Conservation (phyloP, 2,113 vertebrate genomes). For the Apaloderma vittatum region DNA sequence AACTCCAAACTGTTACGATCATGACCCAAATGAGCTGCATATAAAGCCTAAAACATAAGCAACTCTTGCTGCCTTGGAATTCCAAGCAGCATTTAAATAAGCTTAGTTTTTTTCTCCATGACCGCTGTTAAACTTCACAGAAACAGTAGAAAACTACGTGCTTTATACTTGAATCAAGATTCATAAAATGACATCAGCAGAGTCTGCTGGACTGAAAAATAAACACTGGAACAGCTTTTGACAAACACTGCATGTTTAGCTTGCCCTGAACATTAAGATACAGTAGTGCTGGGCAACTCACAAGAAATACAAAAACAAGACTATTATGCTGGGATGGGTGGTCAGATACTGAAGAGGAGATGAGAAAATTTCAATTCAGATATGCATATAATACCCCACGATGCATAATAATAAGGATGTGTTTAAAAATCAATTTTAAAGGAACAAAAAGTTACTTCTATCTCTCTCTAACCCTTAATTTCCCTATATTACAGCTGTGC, state of each 20-base stretch:
- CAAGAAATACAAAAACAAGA: background rate
- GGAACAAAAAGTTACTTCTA: background rate
- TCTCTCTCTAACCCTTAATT: background rate
- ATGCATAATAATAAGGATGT: background rate
- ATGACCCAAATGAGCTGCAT: background rate
- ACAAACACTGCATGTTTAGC: background rate
- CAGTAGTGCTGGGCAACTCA: background rate
- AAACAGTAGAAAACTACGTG: background rate
- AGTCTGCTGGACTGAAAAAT: background rate
- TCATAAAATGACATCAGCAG: background rate
- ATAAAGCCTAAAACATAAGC: background rate
- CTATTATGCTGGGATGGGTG: background rate
- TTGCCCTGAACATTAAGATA: background rate
- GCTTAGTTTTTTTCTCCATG: background rate
- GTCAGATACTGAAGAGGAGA: background rate
- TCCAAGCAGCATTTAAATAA: background rate
- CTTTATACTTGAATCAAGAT: background rate
- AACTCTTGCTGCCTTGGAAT: background rate
- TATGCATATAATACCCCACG: background rate
- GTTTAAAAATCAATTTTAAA: background rate
- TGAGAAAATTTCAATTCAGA: background rate
- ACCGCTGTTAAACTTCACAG: background rate
- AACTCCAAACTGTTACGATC: background rate
- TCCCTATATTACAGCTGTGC: background rate
- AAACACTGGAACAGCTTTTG: background rate